These are phyloP conservation scores for Falco naumanni DNA, from an alignment of 2,797 vertebrate species.

Conservation along the genomic window DNA sequence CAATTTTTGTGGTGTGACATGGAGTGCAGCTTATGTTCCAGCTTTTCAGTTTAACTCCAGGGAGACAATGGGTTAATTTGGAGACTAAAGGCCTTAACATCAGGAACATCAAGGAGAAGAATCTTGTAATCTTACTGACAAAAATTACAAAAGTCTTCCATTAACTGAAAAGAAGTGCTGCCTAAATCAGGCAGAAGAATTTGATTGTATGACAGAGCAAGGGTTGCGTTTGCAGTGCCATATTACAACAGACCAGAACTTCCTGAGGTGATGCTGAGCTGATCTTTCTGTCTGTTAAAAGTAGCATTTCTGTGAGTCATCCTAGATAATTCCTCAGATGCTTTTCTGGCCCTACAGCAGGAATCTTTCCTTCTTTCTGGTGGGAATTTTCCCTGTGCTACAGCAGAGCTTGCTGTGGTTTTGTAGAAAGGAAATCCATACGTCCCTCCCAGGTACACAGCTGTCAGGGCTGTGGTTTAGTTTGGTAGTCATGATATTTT, in stretches of 20 bases:
- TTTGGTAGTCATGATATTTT: not conserved
- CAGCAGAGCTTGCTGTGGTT: not conserved
- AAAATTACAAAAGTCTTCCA: not conserved
- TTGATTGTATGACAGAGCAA: not conserved
- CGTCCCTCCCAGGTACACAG: not conserved
- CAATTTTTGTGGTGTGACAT: not conserved
- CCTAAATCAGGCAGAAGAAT: not conserved
- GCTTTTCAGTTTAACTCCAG: not conserved
- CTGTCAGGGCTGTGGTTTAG: not conserved
- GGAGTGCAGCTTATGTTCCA: not conserved
- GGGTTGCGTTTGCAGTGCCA: not conserved
- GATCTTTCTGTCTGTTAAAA: not conserved
- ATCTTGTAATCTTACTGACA: not conserved
- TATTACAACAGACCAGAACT: not conserved
- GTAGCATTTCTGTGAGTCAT: conserved; percentile 2
- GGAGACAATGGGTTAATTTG: not conserved
- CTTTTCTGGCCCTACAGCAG: not conserved
- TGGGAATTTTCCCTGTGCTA: not conserved
- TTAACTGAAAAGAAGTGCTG: not conserved
- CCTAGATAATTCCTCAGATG: not conserved
- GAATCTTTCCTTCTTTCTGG: not conserved
- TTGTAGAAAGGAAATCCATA: not conserved
- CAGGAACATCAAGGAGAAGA: not conserved
- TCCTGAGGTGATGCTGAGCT: not conserved
- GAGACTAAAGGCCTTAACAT: not conserved